A percentile compares a stretch with the other conserved stretches of the same genome.
These are phyloP conservation scores for Thamnaconus septentrionalis DNA, from an alignment of 2,113 vertebrate genomes.

Conservation along the genomic window DNA sequence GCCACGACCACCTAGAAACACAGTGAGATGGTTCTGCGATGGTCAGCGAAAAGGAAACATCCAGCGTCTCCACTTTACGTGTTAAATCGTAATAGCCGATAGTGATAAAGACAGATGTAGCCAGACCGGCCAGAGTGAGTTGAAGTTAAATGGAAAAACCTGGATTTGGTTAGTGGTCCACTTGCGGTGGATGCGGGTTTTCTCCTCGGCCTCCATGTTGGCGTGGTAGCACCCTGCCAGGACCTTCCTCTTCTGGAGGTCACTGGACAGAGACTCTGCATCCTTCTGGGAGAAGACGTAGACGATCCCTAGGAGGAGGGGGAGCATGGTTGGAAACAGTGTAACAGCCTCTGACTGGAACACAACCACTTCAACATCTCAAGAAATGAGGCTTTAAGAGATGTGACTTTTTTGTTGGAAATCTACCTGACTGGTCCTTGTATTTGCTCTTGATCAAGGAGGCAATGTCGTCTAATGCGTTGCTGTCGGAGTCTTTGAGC, in stretches of 20 bases:
- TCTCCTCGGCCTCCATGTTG: constrained; percentile 87
- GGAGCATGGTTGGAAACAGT: neutral
- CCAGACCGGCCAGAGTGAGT: too few relatives aligned
- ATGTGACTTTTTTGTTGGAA: neutral
- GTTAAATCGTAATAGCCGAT: too few relatives aligned
- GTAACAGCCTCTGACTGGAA: neutral
- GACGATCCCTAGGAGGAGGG: constrained; percentile 85
- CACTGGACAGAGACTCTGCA: constrained; percentile 84
- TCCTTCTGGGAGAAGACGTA: constrained; percentile 99
- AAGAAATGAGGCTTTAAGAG: neutral
- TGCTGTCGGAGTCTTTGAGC: constrained; percentile 80
- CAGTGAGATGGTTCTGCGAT: neutral
- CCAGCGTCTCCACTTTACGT: too few relatives aligned
- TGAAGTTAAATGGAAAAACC: constrained; percentile 61
- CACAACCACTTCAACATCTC: neutral
- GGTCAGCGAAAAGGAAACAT: too few relatives aligned
- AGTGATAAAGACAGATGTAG: too few relatives aligned
- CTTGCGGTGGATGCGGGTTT: constrained; percentile 85
- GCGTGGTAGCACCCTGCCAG: constrained; percentile 87
- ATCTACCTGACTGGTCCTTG: constrained; percentile 88
- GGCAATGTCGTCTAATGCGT: constrained; percentile 82
- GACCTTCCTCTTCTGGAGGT: constrained; percentile 84
- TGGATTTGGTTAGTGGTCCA: constrained; percentile 90
- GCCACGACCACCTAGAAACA: constrained; percentile 89
- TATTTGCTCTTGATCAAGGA: constrained; percentile 86